Percentiles rank a stretch among this genome's conserved stretches.
Conservation (phyloP, 2,888 invertebrate genomes). For the Epistrophe eligans region DNA sequence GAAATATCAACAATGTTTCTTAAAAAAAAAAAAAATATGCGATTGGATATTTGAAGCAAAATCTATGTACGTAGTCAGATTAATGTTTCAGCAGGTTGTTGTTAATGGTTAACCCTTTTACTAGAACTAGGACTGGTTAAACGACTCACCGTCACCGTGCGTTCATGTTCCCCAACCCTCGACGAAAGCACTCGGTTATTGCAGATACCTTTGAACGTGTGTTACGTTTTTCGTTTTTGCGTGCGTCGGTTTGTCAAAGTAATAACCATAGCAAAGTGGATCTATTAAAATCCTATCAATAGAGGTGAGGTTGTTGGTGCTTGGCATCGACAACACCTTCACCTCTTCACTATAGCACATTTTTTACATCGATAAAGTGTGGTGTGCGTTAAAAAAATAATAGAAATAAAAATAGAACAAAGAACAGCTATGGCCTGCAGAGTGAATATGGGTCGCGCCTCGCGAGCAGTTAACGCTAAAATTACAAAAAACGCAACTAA, state of each 20-base stretch:
- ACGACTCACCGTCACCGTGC: not conserved
- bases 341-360: not conserved
- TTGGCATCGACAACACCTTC: conserved; percentile 8
- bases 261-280: conserved; percentile 66
- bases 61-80: conserved; percentile 21
- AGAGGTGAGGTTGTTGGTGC: conserved; percentile 23
- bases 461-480: conserved; percentile 48
- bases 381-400: conserved; percentile 51
- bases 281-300: conserved; percentile 73
- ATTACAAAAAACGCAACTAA: conserved; percentile 50
- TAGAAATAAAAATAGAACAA: conserved; percentile 42
- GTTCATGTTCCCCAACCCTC: conserved; percentile 6
- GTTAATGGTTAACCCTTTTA: conserved; percentile 31
- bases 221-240: not conserved
- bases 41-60: not conserved
- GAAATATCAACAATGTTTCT: not conserved
- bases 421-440: conserved; percentile 34
- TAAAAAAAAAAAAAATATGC: conserved; percentile 2
- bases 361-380: conserved; percentile 16
- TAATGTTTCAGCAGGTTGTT: conserved; percentile 30
- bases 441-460: conserved; percentile 71
- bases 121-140: conserved; percentile 20
- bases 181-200: not conserved
- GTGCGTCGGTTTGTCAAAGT: conserved; percentile 27
- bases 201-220: conserved; percentile 26